Evolutionary conservation across 2,797 vertebrate species (phyloP).

Genomic region (Pantherophis alleghaniensis): DNA sequence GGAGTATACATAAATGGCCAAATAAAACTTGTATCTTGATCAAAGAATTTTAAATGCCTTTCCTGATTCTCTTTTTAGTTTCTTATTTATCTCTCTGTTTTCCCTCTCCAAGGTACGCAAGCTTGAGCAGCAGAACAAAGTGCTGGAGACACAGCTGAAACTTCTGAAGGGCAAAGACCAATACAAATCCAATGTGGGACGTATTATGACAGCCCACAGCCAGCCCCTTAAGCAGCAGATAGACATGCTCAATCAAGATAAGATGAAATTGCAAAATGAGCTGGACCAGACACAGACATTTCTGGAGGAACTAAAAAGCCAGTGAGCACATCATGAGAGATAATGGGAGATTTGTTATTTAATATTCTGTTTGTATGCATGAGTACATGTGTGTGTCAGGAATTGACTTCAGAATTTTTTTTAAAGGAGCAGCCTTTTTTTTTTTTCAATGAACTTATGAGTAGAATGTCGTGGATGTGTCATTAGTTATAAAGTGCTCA

Average conservation of each 20-base stretch:
- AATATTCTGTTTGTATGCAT: not conserved
- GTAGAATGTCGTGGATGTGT: not conserved
- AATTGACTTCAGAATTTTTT: not conserved
- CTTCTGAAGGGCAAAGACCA: slow-evolving; percentile 71
- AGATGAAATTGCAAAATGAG: slow-evolving; percentile 65
- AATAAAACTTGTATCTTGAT: not conserved
- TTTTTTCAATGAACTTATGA: not conserved
- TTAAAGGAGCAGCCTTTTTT: not conserved
- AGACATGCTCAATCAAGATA: slow-evolving; percentile 60
- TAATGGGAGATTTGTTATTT: not conserved
- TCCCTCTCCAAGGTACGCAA: slow-evolving; percentile 65
- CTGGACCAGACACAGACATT: slow-evolving; percentile 52
- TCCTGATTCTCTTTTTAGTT: not conserved
- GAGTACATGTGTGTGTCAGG: not conserved
- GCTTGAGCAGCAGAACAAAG: slow-evolving; percentile 74
- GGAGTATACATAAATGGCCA: not conserved
- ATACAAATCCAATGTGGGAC: slow-evolving; percentile 70
- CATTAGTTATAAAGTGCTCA: not conserved
- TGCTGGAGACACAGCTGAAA: slow-evolving; percentile 69
- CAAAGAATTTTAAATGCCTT: not conserved
- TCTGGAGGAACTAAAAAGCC: slow-evolving; percentile 65
- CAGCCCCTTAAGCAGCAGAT: slow-evolving; percentile 69
- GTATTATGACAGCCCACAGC: slow-evolving; percentile 58
- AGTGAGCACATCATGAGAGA: slow-evolving; percentile 48
- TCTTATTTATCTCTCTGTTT: not conserved